Base-by-base conservation (phyloP, 2,888 invertebrate species). In the Neria commutata region DNA sequence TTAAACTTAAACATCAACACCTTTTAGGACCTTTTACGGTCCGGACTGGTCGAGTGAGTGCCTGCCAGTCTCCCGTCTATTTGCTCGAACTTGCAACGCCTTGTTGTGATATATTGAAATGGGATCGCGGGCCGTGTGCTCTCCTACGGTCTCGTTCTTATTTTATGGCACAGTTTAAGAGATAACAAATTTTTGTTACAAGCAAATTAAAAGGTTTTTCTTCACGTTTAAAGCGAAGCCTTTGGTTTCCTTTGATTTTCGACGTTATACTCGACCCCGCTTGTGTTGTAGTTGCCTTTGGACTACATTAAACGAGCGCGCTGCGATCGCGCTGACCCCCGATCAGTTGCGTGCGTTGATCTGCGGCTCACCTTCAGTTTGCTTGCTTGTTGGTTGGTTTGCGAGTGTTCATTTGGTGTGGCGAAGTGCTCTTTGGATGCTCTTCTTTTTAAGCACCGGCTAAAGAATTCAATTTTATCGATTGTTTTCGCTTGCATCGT, bases 1-100 rank as follows among this genome's bases (percentile, higher is more conserved):
- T 77, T 75, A 72, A 77, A 77, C 76, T 75, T 76, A 76, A 77
- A 76, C 76, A 76, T 77, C 76, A 73, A 76, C 76, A 76, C 76
- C 76, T 76, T 76, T 75, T 75, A 74, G 74, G 71, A 72, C 70
- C 70, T 68, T 69, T 67, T 64, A 63, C 64, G 61, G 61, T 50
- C 50, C 33, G 33, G 33, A 17, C n/a, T 47, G 10, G 5, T 19
- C 23, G 45, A 45, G 19, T 19, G 10, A 23, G 6, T 8, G 45
- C 8, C 33, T 10, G 33, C 8, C 33, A 33, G 33, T 14, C 33
- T 10, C 8, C 8, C 33, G 14, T 6, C 8, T 14, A 33, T 6
- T 6, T 14, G 14, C 8, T 6, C 33, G 14, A 14, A 23, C 23
- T 6, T 8, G 23, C 17, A 57, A 29, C 50, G 42, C 37, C 54